Evolutionary conservation across 2,113 vertebrate species (phyloP), one percentile per base, ranked within the genome.

Genomic region (Rhabdornis inornatus): DNA sequence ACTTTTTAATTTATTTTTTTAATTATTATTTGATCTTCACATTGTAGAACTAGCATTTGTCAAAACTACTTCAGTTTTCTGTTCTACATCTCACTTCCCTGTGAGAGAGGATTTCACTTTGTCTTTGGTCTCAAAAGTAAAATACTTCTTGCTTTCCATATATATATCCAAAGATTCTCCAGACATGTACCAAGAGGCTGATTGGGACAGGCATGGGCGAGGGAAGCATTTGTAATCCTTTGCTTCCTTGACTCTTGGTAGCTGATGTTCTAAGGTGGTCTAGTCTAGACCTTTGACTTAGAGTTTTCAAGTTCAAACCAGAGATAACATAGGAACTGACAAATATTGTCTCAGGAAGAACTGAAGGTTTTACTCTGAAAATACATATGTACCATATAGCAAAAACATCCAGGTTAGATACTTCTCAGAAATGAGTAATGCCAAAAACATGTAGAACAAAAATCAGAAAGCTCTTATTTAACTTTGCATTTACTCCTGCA

Each of bases 181-280:
- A 55, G 55, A 39, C 6, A 19, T 0, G 1, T 0, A 1, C n/a
- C 17, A 35, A 59, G 35, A 77, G 68, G 16, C 39, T 71, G 68
- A 27, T 0, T 39, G 52, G 33, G 44, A 39, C 40, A 56, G 45
- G 24, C 52, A 47, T 13, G 21, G 13, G 31, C 2, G 5, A 60
- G 10, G 50, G 24, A 80, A 70, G 35, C 11, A 11, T 47, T 74
- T 63, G 45, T 30, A 37, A 30, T 66, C 21, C 33, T 59, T 83
- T 19, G 3, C 33, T 65, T 87, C 24, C 64, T 70, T 74, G 15
- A 18, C 27, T 69, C 28, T 27, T 0, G 0, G 47, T 20, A 79
- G 59, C 35, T 78, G 59, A 23, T 80, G 15, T 60, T 84, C 44
- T 61, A 18, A 56, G 44, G 63, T 40, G 15, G 12, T 47, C 53